Evolutionary conservation across 2,797 vertebrate genomes (phyloP).

Genomic region (Pyrocephalus nanus): DNA sequence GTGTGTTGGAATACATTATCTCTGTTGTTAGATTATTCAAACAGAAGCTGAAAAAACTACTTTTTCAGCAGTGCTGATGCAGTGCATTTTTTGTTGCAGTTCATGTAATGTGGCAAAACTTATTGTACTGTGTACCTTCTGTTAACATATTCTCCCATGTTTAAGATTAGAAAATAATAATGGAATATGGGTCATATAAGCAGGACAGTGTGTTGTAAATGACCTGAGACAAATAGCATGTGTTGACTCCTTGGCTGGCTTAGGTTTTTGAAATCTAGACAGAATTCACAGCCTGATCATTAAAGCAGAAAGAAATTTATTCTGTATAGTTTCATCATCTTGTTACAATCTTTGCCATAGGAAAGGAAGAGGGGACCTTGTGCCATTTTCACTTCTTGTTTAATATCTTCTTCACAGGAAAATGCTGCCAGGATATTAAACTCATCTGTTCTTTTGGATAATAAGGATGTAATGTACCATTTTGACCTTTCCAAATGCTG

Average conservation of each 20-base stretch:
- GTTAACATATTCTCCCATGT: background rate
- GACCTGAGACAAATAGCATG: background rate
- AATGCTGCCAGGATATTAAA: constrained; percentile 51
- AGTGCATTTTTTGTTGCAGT: background rate
- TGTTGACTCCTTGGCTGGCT: background rate
- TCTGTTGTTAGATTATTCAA: background rate
- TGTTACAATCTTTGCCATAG: constrained; percentile 19
- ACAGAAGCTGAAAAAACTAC: background rate
- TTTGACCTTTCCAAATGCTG: constrained; percentile 68
- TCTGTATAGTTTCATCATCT: background rate
- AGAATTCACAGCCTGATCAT: background rate
- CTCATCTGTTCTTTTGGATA: constrained; percentile 54
- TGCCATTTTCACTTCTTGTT: constrained; percentile 54
- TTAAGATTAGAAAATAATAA: background rate
- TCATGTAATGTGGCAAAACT: background rate
- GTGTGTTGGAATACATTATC: background rate
- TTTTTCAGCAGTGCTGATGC: background rate
- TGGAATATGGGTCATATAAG: background rate
- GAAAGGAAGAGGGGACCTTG: background rate
- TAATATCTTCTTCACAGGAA: constrained; percentile 46
- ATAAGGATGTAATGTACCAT: constrained; percentile 59
- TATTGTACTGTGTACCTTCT: background rate
- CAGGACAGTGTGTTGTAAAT: background rate
- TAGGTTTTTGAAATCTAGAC: background rate
- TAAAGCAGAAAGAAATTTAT: constrained; percentile 49